phyloP scores from a whole-genome alignment of 2,113 vertebrate genomes.

The Hippocampus zosterae region DNA sequence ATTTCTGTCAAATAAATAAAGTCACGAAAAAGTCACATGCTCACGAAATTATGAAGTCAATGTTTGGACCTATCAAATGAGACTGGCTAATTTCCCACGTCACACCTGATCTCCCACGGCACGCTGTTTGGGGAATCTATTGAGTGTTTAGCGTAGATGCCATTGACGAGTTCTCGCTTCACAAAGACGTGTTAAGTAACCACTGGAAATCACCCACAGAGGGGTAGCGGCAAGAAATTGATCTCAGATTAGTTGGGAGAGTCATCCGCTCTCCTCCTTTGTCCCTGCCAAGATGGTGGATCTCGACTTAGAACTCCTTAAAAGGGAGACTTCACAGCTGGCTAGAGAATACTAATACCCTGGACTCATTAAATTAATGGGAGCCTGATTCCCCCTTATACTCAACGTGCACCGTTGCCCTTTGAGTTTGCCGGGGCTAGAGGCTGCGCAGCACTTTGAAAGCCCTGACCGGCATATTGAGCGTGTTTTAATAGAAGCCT shows the following conservation, averaged over 20 bases:
- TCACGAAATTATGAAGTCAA: neutral
- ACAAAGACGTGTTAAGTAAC: conserved; percentile 54
- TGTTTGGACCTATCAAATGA: neutral
- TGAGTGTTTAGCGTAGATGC: neutral
- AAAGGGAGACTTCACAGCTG: conserved; percentile 64
- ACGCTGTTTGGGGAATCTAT: neutral
- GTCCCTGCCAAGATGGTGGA: conserved; percentile 64
- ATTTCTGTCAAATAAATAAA: too few species aligned
- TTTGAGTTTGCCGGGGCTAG: conserved; percentile 76
- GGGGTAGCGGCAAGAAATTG: conserved; percentile 57
- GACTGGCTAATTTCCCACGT: neutral
- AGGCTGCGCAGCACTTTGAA: conserved; percentile 71
- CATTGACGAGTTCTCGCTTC: conserved; percentile 27
- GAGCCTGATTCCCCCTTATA: conserved; percentile 67
- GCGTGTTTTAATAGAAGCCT: conserved; percentile 70
- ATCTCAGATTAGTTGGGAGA: conserved; percentile 62
- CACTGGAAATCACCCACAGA: conserved; percentile 60
- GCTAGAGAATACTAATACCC: conserved; percentile 74
- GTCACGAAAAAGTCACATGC: too few species aligned
- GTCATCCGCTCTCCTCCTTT: conserved; percentile 53
- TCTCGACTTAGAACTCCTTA: conserved; percentile 64
- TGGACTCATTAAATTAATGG: conserved; percentile 78
- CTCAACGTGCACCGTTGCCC: conserved; percentile 65
- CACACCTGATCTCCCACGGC: neutral
- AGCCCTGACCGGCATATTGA: conserved; percentile 75